phyloP scores from a whole-genome alignment of 2,113 vertebrate genomes.

The Cebus imitator region DNA sequence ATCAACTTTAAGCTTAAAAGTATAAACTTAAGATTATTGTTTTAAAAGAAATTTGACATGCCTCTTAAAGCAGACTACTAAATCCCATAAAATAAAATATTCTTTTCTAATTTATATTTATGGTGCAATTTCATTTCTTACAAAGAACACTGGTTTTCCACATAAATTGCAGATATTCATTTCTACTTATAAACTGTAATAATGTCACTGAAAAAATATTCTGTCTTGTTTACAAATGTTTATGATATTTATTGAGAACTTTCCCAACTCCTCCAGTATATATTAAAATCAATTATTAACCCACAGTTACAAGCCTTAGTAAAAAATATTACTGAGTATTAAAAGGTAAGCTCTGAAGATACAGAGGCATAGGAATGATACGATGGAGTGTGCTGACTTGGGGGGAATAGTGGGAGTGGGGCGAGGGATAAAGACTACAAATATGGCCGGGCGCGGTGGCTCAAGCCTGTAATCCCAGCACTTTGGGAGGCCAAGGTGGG shows the following conservation, averaged over 20 bases:
- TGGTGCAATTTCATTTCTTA: background rate
- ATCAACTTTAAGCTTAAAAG: conserved; percentile 71
- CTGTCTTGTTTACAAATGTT: background rate
- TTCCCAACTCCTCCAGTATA: background rate
- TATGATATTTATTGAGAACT: background rate
- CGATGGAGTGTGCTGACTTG: no score
- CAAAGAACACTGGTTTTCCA: background rate
- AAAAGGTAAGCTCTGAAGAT: background rate
- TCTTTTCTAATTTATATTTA: background rate
- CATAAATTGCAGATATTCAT: background rate
- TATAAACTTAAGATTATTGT: conserved; percentile 64
- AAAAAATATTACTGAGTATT: background rate
- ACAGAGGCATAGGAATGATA: no score
- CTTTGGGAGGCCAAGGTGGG: no score
- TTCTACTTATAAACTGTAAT: background rate
- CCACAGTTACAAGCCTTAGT: background rate
- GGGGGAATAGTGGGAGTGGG: no score
- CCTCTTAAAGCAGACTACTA: conserved; percentile 62
- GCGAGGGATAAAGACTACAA: no score
- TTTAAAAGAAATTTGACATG: conserved; percentile 44
- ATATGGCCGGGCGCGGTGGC: no score
- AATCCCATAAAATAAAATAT: conserved; percentile 58
- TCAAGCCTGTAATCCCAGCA: no score
- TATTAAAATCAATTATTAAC: background rate
- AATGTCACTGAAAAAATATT: background rate